Conservation (phyloP, 2,888 invertebrate species). For the Ochropleura plecta region DNA sequence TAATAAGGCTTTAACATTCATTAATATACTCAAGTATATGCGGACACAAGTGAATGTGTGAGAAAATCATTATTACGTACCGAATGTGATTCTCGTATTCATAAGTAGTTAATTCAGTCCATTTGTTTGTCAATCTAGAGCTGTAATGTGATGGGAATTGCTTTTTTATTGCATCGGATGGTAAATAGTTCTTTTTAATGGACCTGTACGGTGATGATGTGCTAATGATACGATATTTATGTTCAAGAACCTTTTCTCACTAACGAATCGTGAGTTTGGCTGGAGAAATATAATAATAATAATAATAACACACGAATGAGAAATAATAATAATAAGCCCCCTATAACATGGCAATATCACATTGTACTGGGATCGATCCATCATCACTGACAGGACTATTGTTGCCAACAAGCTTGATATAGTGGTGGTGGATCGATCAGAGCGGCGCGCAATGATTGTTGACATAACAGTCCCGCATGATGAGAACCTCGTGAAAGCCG, state of each 20-base stretch:
- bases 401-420: too few species aligned
- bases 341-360: too few species aligned
- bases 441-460: too few species aligned
- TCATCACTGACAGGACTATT: too few species aligned
- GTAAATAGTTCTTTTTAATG: constrained; percentile 7
- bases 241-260: not conserved
- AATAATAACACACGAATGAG: too few species aligned
- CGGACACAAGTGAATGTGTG: constrained; percentile 64
- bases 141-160: constrained; percentile 45
- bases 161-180: constrained; percentile 40
- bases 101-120: constrained; percentile 52
- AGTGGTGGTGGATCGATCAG: too few species aligned
- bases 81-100: constrained; percentile 67
- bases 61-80: constrained; percentile 67
- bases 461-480: too few species aligned
- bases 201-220: not conserved
- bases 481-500: too few species aligned
- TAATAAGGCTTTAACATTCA: constrained; percentile 5
- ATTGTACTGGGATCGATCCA: too few species aligned
- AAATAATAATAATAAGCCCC: too few species aligned
- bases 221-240: not conserved
- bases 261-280: too few species aligned
- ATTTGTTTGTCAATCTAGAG: constrained; percentile 63
- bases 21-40: constrained; percentile 6
- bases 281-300: too few species aligned